Percentiles rank a stretch among this genome's conserved stretches.
Evolutionary conservation across 2,113 vertebrate species (phyloP).

Genomic region (Lanius collurio): DNA sequence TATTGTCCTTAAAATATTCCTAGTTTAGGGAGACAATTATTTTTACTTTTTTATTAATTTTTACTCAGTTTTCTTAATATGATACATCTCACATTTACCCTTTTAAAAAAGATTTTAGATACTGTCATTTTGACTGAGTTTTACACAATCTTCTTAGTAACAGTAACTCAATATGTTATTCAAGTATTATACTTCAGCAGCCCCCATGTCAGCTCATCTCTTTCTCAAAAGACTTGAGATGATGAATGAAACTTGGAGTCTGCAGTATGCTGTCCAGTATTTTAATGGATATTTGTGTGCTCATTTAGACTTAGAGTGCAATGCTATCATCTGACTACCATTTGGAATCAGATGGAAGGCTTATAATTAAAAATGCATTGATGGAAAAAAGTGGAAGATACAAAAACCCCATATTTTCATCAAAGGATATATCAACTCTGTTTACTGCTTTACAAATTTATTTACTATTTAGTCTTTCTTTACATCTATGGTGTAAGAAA

Average conservation of each 20-base stretch:
- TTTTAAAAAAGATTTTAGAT: background rate
- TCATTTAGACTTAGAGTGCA: background rate
- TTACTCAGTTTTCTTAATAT: background rate
- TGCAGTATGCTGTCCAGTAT: background rate
- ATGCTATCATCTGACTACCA: background rate
- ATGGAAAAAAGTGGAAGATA: background rate
- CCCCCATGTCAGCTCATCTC: background rate
- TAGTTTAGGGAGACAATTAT: background rate
- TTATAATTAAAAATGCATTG: background rate
- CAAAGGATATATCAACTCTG: background rate
- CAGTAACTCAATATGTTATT: background rate
- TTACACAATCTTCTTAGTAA: background rate
- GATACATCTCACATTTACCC: background rate
- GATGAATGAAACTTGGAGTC: background rate
- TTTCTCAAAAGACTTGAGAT: background rate
- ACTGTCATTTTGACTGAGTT: background rate
- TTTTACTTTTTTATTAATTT: background rate
- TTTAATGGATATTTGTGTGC: background rate
- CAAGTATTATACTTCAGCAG: background rate
- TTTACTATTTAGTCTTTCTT: background rate
- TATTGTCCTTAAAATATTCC: background rate
- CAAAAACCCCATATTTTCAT: background rate
- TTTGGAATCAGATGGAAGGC: background rate
- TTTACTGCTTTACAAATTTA: background rate
- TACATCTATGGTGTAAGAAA: background rate